phyloP scores from a whole-genome alignment of 2,888 invertebrate species.

The Andricus curvator region DNA sequence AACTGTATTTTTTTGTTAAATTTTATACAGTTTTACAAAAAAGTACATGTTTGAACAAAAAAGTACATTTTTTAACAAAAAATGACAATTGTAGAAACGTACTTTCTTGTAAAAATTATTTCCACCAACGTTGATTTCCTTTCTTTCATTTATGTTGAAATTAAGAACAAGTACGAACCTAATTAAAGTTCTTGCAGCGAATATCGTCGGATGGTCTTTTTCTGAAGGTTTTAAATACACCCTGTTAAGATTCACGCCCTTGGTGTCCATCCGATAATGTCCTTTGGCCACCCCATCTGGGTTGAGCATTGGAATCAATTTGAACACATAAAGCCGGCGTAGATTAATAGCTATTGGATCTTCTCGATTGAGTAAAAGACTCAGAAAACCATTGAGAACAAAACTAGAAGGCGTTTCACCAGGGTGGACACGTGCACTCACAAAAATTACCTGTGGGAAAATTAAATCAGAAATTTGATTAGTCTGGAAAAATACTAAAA shows the following conservation, averaged over 20 bases:
- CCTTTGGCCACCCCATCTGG: slow-evolving; percentile 94
- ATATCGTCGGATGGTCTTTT: slow-evolving; percentile 89
- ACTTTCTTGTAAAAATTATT: too few species aligned
- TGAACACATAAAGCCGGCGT: slow-evolving; percentile 90
- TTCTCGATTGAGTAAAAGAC: slow-evolving; percentile 86
- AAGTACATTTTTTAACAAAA: too few species aligned
- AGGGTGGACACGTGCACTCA: slow-evolving; percentile 94
- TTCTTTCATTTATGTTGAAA: slow-evolving; percentile 65
- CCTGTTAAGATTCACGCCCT: slow-evolving; percentile 93
- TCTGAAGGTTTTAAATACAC: slow-evolving; percentile 90
- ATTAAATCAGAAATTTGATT: slow-evolving; percentile 39
- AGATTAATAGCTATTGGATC: slow-evolving; percentile 88
- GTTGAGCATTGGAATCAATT: slow-evolving; percentile 93
- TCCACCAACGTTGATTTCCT: too few species aligned
- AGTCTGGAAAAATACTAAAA: not conserved
- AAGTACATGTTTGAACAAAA: too few species aligned
- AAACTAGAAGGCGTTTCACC: slow-evolving; percentile 95
- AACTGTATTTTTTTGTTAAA: too few species aligned
- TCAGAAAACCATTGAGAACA: slow-evolving; percentile 93
- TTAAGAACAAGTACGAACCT: slow-evolving; percentile 77
- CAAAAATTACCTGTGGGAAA: slow-evolving; percentile 84
- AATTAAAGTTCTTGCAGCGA: slow-evolving; percentile 89
- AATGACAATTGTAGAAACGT: too few species aligned
- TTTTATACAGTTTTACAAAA: too few species aligned
- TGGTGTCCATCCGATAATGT: slow-evolving; percentile 91